A percentile compares a stretch with the other conserved stretches of the same genome.
These are phyloP conservation scores for Eupithecia subfuscata DNA, from an alignment of 2,888 invertebrate genomes.

Conservation along the genomic window DNA sequence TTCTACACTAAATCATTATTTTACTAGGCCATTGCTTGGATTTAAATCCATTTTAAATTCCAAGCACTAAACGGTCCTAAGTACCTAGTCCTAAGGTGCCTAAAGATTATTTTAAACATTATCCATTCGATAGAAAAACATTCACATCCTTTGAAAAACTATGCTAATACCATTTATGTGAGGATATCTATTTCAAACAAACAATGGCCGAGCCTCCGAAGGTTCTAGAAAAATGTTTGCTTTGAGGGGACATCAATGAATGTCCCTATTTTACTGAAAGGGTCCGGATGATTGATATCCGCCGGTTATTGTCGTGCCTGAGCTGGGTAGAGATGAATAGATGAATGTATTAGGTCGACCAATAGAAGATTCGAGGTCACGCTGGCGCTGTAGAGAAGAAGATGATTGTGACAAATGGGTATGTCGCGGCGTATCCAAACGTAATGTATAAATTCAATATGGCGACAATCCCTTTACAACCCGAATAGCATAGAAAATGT, in stretches of 20 bases:
- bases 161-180: not conserved
- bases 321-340: conserved; percentile 6
- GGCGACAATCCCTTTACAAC: no score
- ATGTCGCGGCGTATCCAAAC: no score
- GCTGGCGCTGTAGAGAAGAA: not conserved
- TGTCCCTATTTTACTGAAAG: conserved; percentile 17
- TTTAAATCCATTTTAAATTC: no score
- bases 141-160: not conserved
- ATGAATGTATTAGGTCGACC: conserved; percentile 4
- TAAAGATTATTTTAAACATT: no score
- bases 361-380: not conserved
- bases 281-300: conserved; percentile 24
- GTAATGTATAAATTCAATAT: no score
- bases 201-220: conserved; percentile 1
- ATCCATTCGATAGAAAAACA: no score
- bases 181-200: not conserved
- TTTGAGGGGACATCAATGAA: conserved; percentile 9
- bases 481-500: no score
- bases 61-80: no score
- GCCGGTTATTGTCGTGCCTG: conserved; percentile 13
- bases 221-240: conserved; percentile 15
- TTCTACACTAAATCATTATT: no score
- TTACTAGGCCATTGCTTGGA: no score
- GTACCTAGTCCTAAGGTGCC: no score
- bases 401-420: not conserved